phyloP scores from a whole-genome alignment of 2,888 invertebrate genomes.

The Cheilosia grossa region DNA sequence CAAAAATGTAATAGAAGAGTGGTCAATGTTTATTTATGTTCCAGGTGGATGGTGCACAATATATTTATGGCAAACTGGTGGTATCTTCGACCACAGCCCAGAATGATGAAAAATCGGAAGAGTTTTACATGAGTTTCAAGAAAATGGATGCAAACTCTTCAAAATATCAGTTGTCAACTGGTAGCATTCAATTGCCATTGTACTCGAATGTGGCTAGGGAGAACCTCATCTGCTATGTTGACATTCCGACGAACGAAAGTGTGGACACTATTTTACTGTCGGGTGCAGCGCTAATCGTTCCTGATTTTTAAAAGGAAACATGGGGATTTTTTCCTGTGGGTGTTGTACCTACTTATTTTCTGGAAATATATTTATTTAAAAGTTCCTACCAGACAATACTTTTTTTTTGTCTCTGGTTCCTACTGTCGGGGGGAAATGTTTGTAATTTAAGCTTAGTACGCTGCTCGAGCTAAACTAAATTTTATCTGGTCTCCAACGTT shows the following conservation, averaged over 20 bases:
- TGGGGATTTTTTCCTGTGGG: no score
- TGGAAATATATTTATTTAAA: no score
- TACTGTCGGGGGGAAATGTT: no score
- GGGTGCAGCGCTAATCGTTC: conserved; percentile 81
- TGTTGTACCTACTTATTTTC: no score
- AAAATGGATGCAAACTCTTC: conserved; percentile 32
- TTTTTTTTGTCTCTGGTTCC: no score
- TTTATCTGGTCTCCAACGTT: no score
- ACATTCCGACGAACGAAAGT: conserved; percentile 77
- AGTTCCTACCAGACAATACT: no score
- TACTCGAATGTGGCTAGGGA: conserved; percentile 80
- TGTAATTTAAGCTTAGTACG: no score
- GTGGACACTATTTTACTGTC: conserved; percentile 79
- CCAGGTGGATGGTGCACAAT: conserved; percentile 80
- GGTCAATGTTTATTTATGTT: conserved; percentile 21
- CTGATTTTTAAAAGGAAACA: conserved; percentile 77
- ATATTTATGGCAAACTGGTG: conserved; percentile 76
- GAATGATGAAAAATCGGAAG: conserved; percentile 76
- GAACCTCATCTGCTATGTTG: conserved; percentile 80
- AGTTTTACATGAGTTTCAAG: conserved; percentile 77
- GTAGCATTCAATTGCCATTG: conserved; percentile 77
- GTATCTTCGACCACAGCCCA: conserved; percentile 64
- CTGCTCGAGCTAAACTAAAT: no score
- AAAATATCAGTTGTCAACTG: conserved; percentile 25
- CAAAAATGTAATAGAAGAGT: conserved; percentile 43